Evolutionary conservation across 2,113 vertebrate species (phyloP).

Genomic region (Tauraco erythrolophus): DNA sequence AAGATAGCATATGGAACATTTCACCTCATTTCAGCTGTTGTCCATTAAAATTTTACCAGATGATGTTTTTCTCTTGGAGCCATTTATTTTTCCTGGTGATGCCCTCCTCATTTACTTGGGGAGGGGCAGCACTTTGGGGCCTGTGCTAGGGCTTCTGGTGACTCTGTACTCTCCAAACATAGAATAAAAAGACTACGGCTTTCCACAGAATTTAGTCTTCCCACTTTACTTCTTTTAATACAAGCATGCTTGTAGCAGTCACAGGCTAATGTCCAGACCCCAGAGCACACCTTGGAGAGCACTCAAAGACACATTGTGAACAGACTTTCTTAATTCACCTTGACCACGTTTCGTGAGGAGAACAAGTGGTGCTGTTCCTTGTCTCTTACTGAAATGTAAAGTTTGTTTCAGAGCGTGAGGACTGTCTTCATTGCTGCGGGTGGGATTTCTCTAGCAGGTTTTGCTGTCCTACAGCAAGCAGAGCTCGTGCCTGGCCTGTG

Average conservation of each 20-base stretch:
- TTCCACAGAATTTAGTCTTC: not conserved
- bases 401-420: not conserved
- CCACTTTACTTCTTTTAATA: not conserved
- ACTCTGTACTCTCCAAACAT: not conserved
- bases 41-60: not conserved
- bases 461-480: constrained; percentile 26
- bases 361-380: not conserved
- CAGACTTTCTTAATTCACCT: not conserved
- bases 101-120: not conserved
- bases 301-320: not conserved
- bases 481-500: constrained; percentile 39
- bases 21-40: not conserved
- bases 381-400: not conserved
- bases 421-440: not conserved
- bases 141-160: not conserved
- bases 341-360: not conserved
- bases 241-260: not conserved
- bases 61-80: not conserved
- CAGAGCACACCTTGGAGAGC: fast-evolving
- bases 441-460: constrained; percentile 32
- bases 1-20: not conserved
- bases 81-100: not conserved
- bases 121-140: not conserved
- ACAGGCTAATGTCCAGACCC: fast-evolving
- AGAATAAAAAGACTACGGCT: not conserved